Evolutionary conservation across 2,888 invertebrate species (phyloP), one percentile per base, ranked within the genome.

Genomic region (Trypoxylon attenuatum): DNA sequence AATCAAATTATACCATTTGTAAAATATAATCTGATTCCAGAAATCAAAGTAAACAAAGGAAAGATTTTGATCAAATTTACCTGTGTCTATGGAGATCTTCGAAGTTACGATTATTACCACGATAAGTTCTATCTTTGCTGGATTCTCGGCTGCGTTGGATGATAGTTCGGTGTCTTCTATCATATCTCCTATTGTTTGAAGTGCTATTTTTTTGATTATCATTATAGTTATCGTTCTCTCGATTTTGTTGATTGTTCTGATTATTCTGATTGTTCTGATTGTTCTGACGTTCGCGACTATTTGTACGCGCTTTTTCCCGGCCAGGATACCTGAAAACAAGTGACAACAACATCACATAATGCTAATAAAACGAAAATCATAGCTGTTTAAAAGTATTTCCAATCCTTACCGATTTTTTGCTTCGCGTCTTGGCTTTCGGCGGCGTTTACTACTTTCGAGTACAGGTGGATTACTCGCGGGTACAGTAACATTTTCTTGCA

Each of bases 111-210:
- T 79, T 82, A 10, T 69, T 64, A 38, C 76, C 74, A 25, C 85
- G 78, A 49, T 77, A 84, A 76, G 78, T 86, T 68, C 89, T 82
- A 33, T 89, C 89, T 76, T 87, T 87, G 68, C 89, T 89, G 18
- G 86, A 82, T 67, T 89, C 89, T 25, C 89, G 83, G 71, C 89
- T 89, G 42, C 80, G 80, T 41, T 84, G 83, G 45, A 79, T 75
- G 45, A 73, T 72, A 68, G 82, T 85, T 15, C 82, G 81, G 45
- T 73, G 72, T 50, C 84, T 79, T 63, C 82, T 80, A 33, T 85
- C 83, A 42, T 79, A 79, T 62, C 83, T 77, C 49, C 82, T 81
- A 43, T 58, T 73, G 22, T 68, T 76, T 41, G 70, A 71, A 46
- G 62, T 76, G 54, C 74, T 82, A 61, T 81, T 84, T 62, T 73